Evolutionary conservation across 2,888 invertebrate genomes (phyloP), one percentile per base, ranked within the genome.

Genomic region (Endotricha flammealis): DNA sequence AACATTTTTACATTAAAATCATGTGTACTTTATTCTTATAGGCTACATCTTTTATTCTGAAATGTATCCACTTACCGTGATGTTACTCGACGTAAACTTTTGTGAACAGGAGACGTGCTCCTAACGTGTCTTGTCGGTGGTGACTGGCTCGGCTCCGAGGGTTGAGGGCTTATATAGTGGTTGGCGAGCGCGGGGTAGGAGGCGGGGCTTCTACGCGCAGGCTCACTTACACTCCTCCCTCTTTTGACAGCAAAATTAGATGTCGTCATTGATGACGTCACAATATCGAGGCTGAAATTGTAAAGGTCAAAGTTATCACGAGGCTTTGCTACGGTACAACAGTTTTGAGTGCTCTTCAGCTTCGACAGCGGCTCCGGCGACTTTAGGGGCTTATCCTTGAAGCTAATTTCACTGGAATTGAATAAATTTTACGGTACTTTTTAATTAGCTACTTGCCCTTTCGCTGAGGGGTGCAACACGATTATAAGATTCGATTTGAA

Each of bases 61-160:
- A n/a, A n/a, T n/a, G n/a, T n/a, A 34, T 41, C 29, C 41, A 81
- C 85, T 82, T 69, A 85, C 85, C 82, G 66, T 75, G 53, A 57
- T 47, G 42, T 39, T 35, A 61, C 52, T 74, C 67, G 71, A 48
- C 60, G 76, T 64, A 79, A 85, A 85, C 67, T 83, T 83, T 74
- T 51, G 12, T 29, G 39, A 39, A 34, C 50, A 39, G 41, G 53
- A 56, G 64, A 53, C 64, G 63, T 53, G 41, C 44, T 39, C 54
- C 53, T 45, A 12, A 42, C 54, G 39, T 53, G 40, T 48, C 41
- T 44, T 44, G 50, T 46, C 39, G 52, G 44, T 53, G 56, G 48
- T 53, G 39, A 71, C 70, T 71, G 69, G 38, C 44, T 30, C 38
- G 42, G 48, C 41, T 58, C 57, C 44, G 63, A 23, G 51, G 51